These are phyloP conservation scores for Tragulus kanchil DNA, from an alignment of 2,113 vertebrate genomes.

Conservation along the genomic window DNA sequence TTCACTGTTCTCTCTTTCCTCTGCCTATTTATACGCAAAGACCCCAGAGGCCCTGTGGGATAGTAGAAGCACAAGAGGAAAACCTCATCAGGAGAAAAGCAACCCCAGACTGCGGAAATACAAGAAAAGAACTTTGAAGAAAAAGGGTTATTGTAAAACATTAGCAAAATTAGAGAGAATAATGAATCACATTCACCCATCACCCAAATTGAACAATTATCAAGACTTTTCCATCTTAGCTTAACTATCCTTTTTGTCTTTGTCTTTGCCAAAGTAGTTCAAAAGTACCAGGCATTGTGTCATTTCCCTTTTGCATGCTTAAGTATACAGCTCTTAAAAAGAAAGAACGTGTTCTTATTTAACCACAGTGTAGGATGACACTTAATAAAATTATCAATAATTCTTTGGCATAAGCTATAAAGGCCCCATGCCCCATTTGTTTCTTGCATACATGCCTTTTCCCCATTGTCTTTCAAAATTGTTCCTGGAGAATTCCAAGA, in stretches of 20 bases:
- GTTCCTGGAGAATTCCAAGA: neutral
- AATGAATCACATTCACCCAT: neutral
- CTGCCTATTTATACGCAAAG: neutral
- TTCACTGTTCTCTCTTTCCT: neutral
- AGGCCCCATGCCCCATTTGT: neutral
- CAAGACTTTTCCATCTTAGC: neutral
- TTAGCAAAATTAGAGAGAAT: conserved; percentile 16
- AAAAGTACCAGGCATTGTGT: neutral
- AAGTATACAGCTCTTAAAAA: neutral
- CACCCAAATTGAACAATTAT: neutral
- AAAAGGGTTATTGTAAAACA: neutral
- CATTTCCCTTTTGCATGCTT: neutral
- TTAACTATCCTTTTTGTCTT: neutral
- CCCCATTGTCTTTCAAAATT: neutral
- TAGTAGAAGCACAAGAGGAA: neutral
- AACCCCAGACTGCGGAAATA: neutral
- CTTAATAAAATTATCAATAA: neutral
- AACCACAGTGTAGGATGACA: neutral
- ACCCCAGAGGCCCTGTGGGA: neutral
- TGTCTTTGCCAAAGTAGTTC: neutral
- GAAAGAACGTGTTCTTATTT: neutral
- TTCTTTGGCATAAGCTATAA: neutral
- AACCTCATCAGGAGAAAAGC: neutral
- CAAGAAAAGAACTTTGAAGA: neutral
- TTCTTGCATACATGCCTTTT: no score